Base-by-base conservation (phyloP, 1,140 invertebrate species). In the Trichonephila clavipes region DNA sequence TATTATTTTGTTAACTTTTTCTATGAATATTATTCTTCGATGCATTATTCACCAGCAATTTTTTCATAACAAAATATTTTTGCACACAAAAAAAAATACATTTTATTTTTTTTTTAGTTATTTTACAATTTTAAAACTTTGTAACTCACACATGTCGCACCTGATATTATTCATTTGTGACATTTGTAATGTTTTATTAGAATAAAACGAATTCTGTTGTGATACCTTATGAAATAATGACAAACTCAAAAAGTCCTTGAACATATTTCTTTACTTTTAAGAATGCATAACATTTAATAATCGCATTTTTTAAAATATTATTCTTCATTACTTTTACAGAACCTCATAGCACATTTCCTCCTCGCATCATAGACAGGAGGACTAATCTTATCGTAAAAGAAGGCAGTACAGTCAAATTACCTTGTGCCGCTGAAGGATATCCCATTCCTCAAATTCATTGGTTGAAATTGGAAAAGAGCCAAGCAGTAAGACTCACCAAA, bases 361-460 rank as follows among this genome's bases (percentile, higher is more conserved):
- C 95, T 1, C 90, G 94, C 51, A 95, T 95, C 18, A 94, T 92
- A 14, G 93, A 95, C 51, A 89, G 92, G 19, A 69, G 64, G 62
- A 19, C 94, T 12, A 94, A 92, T 12, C 72, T 96, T 14, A 94
- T 94, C 18, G 95, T 95, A 8, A 94, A 94, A 28, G 94, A 95
- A 59, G 95, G 96, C 6, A 94, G 95, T 12, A 95, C 94, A 5
- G 95, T 95, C 0, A 95, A 96, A 91, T 93, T 96, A 10, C 95
- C 96, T 6, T 96, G 96, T 95, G 95, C 95, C 7, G 95, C 95
- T 40, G 93, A 95, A 95, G 94, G 95, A 90, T 69, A 95, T 95
- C 94, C 96, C 44, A 51, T 91, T 12, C 95, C 95, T 18, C 64
- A 66, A 18, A 93, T 94, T 61, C 81, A 64, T 18, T 95, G 96